Base-by-base conservation (phyloP, 2,888 invertebrate genomes). In the Tenthredo scrophulariae region DNA sequence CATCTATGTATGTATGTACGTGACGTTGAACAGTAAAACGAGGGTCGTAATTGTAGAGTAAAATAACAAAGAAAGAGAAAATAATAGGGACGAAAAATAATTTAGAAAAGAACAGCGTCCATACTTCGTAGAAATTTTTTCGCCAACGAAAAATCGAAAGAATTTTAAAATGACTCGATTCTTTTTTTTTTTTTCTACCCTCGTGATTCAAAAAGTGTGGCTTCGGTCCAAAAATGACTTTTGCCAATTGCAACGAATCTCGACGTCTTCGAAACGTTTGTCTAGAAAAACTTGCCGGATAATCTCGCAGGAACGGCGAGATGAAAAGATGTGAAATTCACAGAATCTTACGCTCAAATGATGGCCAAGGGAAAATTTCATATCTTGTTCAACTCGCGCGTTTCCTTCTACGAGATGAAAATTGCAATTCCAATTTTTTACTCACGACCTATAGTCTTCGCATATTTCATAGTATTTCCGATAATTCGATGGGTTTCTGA, bases 51-150 rank as follows among this genome's bases (percentile, higher is more conserved):
- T 67, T 67, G 33, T 26, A 13, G 15, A 33, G 67, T 18, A 18
- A 18, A 67, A 67, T 67, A 67, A 33, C 29, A 67, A 67, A n/a
- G 54, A n/a, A 54, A 54, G 54, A n/a, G 37, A n/a, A 54, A 54
- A 54, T 54, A 54, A 18, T 7, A 54, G 54, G 54, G 54, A 54
- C 6, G 54, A n/a, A 6, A n/a, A 54, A 54, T n/a, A 54, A 54
- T 54, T 6, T n/a, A 1, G 7, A 7, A 7, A n/a, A 50, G 5
- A n/a, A 50, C 50, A 50, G 50, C 50, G 10, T 15, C 15, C 15
- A 46, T 46, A 4, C 15, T 46, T 46, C 18, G 46, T 3, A 15
- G 50, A 50, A 1, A 54, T 54, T 54, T 54, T n/a, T 18, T 4
- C n/a, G 18, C n/a, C 54, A 18, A 18, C 15, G 15, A 46, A 46